Base-by-base conservation (phyloP, 2,797 vertebrate genomes). In the Spinus olivaceus region DNA sequence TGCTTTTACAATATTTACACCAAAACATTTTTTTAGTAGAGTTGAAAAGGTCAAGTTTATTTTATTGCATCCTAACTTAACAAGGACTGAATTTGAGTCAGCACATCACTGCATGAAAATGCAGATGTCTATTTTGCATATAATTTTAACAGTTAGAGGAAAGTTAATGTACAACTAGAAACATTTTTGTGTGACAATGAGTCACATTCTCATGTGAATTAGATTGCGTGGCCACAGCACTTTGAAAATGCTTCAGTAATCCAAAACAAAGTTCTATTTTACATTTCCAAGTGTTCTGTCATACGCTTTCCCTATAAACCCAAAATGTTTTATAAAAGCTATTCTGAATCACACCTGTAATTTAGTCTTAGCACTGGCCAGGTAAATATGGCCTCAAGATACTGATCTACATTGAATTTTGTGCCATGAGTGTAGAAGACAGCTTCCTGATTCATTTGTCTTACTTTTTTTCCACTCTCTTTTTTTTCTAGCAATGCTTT, bases 191-290 rank as follows among this genome's bases (percentile, higher is more conserved):
- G 13, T 44, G 22, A 39, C 14, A 65, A 10, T 23, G 24, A 33
- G 24, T 63, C 67, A 54, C 12, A n/a, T 46, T 84, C 30, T 61
- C 23, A 50, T 25, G 15, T 41, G 28, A 44, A 33, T 70, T 66
- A 28, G 23, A 37, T 49, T 57, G 72, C 0, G 0, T 56, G 49
- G 35, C 18, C 2, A 4, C 4, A 42, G 27, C 16, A 18, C 5
- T 65, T 56, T 41, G 16, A 74, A 88, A 93, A 64, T 30, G 9
- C 8, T 83, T 88, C 23, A 59, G 2, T 22, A 27, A 41, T 28
- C 28, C 16, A 57, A 50, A 88, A 57, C 10, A 25, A 67, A 78
- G 1, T 78, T 74, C 20, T 17, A 16, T 13, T 60, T 79, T 25
- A 41, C 3, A 0, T 49, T 79, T 82, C 32, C 17, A 21, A 25